These are phyloP conservation scores for Trichonephila clavata DNA, from an alignment of 1,140 invertebrate genomes.

Conservation along the genomic window DNA sequence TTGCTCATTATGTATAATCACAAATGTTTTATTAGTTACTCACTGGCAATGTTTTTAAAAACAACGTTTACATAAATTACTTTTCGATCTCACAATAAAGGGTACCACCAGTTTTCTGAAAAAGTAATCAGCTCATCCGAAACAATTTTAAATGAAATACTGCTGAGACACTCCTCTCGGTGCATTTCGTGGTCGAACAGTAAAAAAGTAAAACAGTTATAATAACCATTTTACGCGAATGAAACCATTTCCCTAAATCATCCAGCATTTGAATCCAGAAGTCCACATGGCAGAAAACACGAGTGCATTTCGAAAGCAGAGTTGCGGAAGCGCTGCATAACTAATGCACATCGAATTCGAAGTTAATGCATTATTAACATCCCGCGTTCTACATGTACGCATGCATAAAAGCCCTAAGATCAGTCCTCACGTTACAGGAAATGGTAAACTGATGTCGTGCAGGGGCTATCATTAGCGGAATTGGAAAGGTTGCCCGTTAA, in stretches of 20 bases:
- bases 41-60: no score
- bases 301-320: neutral
- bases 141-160: neutral
- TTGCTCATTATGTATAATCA: no score
- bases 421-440: conserved; percentile 15
- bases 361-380: conserved; percentile 47
- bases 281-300: neutral
- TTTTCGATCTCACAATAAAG: neutral
- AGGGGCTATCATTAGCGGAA: conserved; percentile 8
- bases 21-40: no score
- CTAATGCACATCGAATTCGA: conserved; percentile 8
- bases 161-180: neutral
- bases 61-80: neutral
- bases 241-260: conserved; percentile 35
- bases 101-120: neutral
- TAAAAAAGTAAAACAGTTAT: neutral
- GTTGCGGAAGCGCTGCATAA: conserved; percentile 9
- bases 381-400: neutral
- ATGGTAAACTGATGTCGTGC: neutral
- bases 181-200: neutral
- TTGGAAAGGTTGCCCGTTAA: conserved; percentile 18
- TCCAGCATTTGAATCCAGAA: neutral
- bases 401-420: conserved; percentile 16
- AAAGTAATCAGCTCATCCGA: neutral
- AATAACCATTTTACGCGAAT: conserved; percentile 2